These are phyloP conservation scores for Copidosoma aretas DNA, from an alignment of 2,888 invertebrate genomes.

Conservation along the genomic window DNA sequence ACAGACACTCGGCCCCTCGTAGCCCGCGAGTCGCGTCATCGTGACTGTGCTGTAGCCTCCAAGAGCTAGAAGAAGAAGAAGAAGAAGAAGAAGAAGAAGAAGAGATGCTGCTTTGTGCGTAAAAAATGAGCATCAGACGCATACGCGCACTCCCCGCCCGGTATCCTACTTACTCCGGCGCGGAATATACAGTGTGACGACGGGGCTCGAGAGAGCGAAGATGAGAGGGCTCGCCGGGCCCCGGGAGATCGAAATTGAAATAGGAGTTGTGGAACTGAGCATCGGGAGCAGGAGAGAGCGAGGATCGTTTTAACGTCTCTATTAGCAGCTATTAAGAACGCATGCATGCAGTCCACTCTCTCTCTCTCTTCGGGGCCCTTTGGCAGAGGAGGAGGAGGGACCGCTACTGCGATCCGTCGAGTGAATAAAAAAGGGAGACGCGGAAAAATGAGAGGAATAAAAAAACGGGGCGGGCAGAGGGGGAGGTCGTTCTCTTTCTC, in stretches of 20 bases:
- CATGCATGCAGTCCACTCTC: conserved; percentile 40
- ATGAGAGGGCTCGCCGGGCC: conserved; percentile 23
- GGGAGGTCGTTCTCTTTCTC: conserved; percentile 37
- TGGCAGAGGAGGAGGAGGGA: conserved; percentile 45
- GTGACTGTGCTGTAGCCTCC: no score
- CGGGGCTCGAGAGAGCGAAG: background rate
- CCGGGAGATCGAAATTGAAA: conserved; percentile 31
- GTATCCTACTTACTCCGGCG: no score
- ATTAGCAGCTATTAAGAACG: conserved; percentile 63
- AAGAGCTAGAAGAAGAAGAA: no score
- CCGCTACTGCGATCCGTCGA: conserved; percentile 41
- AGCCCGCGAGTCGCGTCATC: no score
- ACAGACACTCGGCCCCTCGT: no score
- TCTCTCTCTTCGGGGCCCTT: conserved; percentile 17
- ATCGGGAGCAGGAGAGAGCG: conserved; percentile 46
- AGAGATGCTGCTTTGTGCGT: no score
- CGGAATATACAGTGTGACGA: no score
- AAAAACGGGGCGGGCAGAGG: conserved; percentile 33
- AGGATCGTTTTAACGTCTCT: conserved; percentile 63
- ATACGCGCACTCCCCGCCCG: no score
- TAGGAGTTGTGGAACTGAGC: conserved; percentile 50
- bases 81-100: no score
- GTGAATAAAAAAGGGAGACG: conserved; percentile 34
- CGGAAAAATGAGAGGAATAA: conserved; percentile 42
- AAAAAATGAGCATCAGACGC: no score